Conservation (phyloP, 1,140 invertebrate species). For the Armadillidium nasatum region DNA sequence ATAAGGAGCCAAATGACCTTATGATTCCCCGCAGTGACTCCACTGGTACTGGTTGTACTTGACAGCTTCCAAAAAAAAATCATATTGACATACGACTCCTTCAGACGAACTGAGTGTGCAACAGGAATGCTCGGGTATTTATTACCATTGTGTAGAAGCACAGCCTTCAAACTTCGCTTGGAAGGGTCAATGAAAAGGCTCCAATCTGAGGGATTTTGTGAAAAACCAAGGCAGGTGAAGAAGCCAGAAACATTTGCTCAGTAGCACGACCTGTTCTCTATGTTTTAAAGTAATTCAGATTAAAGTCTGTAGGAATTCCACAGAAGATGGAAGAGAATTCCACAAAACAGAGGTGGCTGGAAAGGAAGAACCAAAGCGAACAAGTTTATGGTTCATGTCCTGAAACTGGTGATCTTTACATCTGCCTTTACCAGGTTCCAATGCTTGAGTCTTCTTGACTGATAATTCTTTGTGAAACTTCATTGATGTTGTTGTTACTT, state of each 20-base stretch:
- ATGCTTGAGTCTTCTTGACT: constrained; percentile 31
- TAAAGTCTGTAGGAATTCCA: too few species aligned
- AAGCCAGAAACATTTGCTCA: constrained; percentile 34
- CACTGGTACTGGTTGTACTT: constrained; percentile 25
- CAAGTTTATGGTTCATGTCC: background rate
- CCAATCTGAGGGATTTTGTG: constrained; percentile 37
- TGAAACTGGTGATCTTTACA: constrained; percentile 28
- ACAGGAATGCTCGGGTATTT: constrained; percentile 4
- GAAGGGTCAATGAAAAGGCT: constrained; percentile 34
- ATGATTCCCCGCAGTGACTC: constrained; percentile 3
- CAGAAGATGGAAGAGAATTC: too few species aligned
- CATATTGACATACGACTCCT: background rate
- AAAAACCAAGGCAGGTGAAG: constrained; percentile 37
- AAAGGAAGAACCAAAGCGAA: too few species aligned
- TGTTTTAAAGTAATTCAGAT: too few species aligned
- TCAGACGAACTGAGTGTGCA: constrained; percentile 10
- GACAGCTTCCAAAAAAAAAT: constrained; percentile 19
- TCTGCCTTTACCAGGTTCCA: constrained; percentile 31
- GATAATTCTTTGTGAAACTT: too few species aligned
- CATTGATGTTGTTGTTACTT: too few species aligned
- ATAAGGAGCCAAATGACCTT: constrained; percentile 26
- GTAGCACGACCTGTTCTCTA: constrained; percentile 31
- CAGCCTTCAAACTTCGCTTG: constrained; percentile 29
- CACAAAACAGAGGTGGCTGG: too few species aligned
- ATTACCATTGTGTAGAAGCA: constrained; percentile 36